Base-by-base conservation (phyloP, 2,797 vertebrate species). In the Sebastes cheni region DNA sequence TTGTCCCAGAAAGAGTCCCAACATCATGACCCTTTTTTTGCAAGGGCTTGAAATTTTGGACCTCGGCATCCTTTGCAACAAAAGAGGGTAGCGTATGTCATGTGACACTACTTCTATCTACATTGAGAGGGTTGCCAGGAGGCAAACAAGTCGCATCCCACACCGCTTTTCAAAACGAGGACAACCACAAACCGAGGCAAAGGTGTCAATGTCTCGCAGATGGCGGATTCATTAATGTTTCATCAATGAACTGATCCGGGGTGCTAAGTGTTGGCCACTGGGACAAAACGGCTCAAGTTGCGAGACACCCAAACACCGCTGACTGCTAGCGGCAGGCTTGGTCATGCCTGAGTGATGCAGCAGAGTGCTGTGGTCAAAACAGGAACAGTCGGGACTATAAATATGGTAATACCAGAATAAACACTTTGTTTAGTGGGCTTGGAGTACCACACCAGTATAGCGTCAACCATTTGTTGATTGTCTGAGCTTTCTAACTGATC, bases 211-310 rank as follows among this genome's bases (percentile, higher is more conserved):
- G 80, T 86, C 87, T 67, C 52, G 42, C 83, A 86, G 83, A 87
- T 90, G 90, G 69, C 77, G 2, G 50, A 82, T 56, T 85, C 91
- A 91, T 94, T 84, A 92, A 94, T 89, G 79, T 93, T 94, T 93
- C 70, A 95, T 91, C 88, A 80, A 91, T 86, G 74, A 85, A 58
- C 68, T 80, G 84, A 90, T 86, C 86, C 10, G 32, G 76, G 75
- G 79, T 81, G 83, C 72, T 59, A 85, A 86, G 66, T 74, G 82
- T 87, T 83, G 77, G 87, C 81, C 67, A 73, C 56, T 61, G 73
- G 61, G 78, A 82, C 72, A 72, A 75, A 72, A 46, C 42, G 2
- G 70, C 81, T 94, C 79, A 4, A 6, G 82, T 93, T 93, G 77
- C 91, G 78, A 66, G 60, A 52, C 67, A 73, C 52, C 60, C 58